Conservation (phyloP, 2,113 vertebrate genomes). For the Syngnathoides biaculeatus region DNA sequence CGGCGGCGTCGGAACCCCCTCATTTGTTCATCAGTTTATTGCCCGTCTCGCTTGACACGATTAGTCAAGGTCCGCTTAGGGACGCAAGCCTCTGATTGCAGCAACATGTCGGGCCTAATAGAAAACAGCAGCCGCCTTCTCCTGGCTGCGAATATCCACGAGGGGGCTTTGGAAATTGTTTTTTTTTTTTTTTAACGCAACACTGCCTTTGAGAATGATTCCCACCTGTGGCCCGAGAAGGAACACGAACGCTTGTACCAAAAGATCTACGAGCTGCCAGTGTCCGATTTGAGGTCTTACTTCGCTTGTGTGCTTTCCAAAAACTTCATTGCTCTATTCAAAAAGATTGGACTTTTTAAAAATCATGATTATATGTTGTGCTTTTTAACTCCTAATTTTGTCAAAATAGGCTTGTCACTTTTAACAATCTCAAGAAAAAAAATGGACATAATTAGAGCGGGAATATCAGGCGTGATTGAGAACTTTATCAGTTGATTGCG, state of each 20-base stretch:
- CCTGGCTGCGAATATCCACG: constrained; percentile 18
- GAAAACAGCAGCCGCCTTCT: constrained; percentile 42
- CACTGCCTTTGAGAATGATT: constrained; percentile 66
- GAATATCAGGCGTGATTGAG: too few relatives aligned
- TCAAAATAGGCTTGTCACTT: too few relatives aligned
- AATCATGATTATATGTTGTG: too few relatives aligned
- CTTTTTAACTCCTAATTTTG: too few relatives aligned
- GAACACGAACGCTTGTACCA: not conserved
- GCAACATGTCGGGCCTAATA: constrained; percentile 61
- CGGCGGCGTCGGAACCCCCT: constrained; percentile 34
- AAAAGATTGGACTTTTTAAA: not conserved
- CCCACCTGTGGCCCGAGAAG: constrained; percentile 64
- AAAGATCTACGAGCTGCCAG: not conserved
- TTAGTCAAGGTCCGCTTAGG: constrained; percentile 66
- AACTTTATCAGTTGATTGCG: too few relatives aligned
- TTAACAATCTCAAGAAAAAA: too few relatives aligned
- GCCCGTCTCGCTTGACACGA: constrained; percentile 61
- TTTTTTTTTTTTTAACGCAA: constrained; percentile 53
- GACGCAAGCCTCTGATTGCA: constrained; percentile 63
- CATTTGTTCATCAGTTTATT: constrained; percentile 59
- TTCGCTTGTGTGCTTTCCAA: not conserved
- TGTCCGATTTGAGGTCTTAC: not conserved
- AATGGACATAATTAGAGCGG: too few relatives aligned
- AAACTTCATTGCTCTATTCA: not conserved
- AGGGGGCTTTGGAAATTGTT: constrained; percentile 36